A percentile compares a stretch with the other conserved stretches of the same genome.
Evolutionary conservation across 2,113 vertebrate species (phyloP).

Genomic region (Syrmaticus mikado): DNA sequence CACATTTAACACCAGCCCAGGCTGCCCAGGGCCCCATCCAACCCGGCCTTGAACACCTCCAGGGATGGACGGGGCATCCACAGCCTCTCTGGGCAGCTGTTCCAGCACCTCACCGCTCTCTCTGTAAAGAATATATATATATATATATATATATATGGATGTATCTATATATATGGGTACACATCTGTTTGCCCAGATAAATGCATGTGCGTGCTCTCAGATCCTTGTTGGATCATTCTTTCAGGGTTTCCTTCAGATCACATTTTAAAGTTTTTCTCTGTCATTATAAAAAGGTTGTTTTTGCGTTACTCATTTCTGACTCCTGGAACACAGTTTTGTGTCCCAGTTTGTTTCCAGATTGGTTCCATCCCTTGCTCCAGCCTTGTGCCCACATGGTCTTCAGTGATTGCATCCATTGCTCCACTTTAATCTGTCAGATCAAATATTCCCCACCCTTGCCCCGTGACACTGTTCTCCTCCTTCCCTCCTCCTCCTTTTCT

Average conservation of each 20-base stretch:
- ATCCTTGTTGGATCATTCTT: not conserved
- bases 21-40: no score
- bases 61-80: no score
- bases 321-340: not conserved
- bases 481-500: not conserved
- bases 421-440: not conserved
- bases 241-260: not conserved
- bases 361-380: not conserved
- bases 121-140: no score
- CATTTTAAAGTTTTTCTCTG: not conserved
- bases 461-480: not conserved
- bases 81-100: no score
- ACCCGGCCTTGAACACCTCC: no score
- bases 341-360: not conserved
- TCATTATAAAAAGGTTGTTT: not conserved
- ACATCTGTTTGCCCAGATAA: not conserved
- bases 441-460: not conserved
- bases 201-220: not conserved
- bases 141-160: not conserved
- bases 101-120: no score
- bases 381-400: not conserved
- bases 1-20: no score
- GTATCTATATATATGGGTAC: not conserved
- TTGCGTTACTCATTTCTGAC: not conserved
- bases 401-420: not conserved